Percentiles rank a stretch among this genome's conserved stretches.
phyloP scores from a whole-genome alignment of 2,113 vertebrate species.

The Entelurus aequoreus region DNA sequence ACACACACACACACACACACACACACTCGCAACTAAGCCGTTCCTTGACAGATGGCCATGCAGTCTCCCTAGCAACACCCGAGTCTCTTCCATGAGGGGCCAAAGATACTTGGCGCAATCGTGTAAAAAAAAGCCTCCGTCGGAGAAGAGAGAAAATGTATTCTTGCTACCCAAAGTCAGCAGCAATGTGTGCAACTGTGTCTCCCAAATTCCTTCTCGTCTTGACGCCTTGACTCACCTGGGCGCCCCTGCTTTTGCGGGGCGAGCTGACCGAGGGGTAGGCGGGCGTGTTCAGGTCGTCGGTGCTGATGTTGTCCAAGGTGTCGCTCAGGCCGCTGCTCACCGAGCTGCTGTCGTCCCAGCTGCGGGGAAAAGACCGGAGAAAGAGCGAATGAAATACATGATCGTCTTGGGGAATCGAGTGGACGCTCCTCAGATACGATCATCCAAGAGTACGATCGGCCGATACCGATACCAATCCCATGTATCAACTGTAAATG shows the following conservation, averaged over 20 bases:
- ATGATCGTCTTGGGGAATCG: no score
- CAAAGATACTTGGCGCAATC: slow-evolving; percentile 47
- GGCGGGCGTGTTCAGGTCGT: slow-evolving; percentile 87
- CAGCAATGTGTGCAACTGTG: neutral
- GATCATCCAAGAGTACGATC: no score
- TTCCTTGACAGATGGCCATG: slow-evolving; percentile 61
- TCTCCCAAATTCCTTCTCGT: neutral
- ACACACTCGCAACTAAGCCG: slow-evolving; percentile 28
- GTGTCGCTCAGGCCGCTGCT: slow-evolving; percentile 98
- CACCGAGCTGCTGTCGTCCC: slow-evolving; percentile 98
- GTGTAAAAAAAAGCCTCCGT: slow-evolving; percentile 7
- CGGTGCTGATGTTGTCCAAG: slow-evolving; percentile 92
- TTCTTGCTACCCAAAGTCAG: no score
- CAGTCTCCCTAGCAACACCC: slow-evolving; percentile 62
- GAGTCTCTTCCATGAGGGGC: slow-evolving; percentile 49
- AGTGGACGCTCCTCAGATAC: no score
- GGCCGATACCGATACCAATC: no score
- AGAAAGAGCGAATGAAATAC: neutral
- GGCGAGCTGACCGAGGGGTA: slow-evolving; percentile 80
- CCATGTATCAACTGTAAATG: no score
- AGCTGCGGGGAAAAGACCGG: slow-evolving; percentile 67
- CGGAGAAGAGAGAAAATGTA: slow-evolving; percentile 14
- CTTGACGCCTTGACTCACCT: slow-evolving; percentile 62
- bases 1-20: slow-evolving; percentile 30
- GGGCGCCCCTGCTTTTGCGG: slow-evolving; percentile 78